Base-by-base conservation (phyloP, 1,140 invertebrate genomes). In the Drosophila setifemur region DNA sequence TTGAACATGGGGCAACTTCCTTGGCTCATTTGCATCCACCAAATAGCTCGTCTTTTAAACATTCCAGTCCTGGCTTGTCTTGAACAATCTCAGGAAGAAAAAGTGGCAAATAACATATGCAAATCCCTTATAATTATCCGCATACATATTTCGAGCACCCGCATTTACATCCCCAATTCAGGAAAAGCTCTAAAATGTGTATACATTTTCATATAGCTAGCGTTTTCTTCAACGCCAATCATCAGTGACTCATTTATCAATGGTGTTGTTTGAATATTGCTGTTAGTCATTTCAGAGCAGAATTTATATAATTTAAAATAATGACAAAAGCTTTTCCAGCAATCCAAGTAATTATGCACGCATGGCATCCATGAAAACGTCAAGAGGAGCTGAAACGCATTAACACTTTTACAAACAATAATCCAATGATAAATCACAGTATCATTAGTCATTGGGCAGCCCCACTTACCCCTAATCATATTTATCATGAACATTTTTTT, bases 291-390 rank as follows among this genome's bases (percentile, higher is more conserved):
- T 61, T 31, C 26, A 37, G n/a, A 43, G 21, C 7, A 7, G 53
- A 72, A 72, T 72, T 72, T 72, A 72, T 72, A 72, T 72, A 72
- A 72, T 72, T 72, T 72, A 53, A 72, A 72, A 72, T 47, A 68
- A 72, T 72, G 68, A 72, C 68, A 71, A 72, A 52, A 72, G 68
- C 67, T 71, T 72, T 71, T 63, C 28, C 28, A 42, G 45, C 47
- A 29, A 52, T 61, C 44, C 53, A 45, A 72, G 68, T 71, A 70
- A 71, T 71, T 71, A 71, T 71, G 47, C 55, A 37, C 67, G 61
- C 68, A 71, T 72, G 67, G 52, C 54, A 50, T 19, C 42, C 60
- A 23, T n/a, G 37, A 29, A 25, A 23, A 23, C 35, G 50, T 49
- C 44, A 21, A 23, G 52, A 44, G 67, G 60, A 21, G 29, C 37